Percentiles rank a stretch among this genome's conserved stretches.
phyloP scores from a whole-genome alignment of 64 coral and sea anemone species.

The Stichodactyla helianthus region DNA sequence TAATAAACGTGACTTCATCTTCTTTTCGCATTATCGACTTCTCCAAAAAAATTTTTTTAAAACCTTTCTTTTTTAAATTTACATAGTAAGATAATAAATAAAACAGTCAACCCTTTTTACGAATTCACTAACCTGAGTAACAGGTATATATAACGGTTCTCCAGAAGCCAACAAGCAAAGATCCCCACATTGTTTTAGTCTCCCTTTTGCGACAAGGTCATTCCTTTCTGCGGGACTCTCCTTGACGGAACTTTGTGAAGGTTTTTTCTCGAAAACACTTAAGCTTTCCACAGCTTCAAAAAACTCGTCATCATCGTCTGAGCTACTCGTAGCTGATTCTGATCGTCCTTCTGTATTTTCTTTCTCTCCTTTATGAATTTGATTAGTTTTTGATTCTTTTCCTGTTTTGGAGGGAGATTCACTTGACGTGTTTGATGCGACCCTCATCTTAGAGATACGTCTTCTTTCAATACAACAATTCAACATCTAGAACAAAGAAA shows the following conservation, averaged over 20 bases:
- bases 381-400: background rate
- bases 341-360: background rate
- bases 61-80: too few relatives aligned
- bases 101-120: background rate
- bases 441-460: constrained; percentile 65
- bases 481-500: constrained; percentile 69
- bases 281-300: constrained; percentile 89
- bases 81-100: too few relatives aligned
- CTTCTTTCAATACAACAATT: constrained; percentile 97
- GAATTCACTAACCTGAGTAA: constrained; percentile 71
- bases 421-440: background rate
- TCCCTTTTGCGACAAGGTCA: constrained; percentile 50
- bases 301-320: constrained; percentile 91
- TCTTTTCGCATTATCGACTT: too few relatives aligned
- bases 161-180: constrained; percentile 61
- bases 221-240: background rate
- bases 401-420: background rate
- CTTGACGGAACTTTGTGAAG: constrained; percentile 7
- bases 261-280: constrained; percentile 37
- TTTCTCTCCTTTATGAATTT: background rate
- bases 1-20: too few relatives aligned
- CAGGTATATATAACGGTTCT: constrained; percentile 78
- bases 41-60: too few relatives aligned
- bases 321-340: constrained; percentile 44
- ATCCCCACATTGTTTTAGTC: constrained; percentile 76